These are phyloP conservation scores for Cheiracanthium punctorium DNA, from an alignment of 2,888 invertebrate genomes.

Conservation along the genomic window DNA sequence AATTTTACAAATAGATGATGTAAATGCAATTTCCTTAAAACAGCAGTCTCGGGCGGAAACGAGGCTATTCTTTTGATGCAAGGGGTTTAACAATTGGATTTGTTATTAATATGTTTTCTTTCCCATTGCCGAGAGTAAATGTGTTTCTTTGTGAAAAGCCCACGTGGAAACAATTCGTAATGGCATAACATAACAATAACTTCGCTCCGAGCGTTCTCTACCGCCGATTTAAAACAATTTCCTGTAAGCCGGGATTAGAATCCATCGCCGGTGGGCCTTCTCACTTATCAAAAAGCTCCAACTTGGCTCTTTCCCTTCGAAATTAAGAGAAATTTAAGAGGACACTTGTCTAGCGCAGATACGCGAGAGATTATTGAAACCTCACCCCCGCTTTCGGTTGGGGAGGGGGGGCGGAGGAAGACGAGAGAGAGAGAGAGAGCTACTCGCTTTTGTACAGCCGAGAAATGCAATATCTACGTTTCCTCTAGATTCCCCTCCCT, in stretches of 20 bases:
- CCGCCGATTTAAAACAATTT: conserved; percentile 48
- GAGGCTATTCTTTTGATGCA: conserved; percentile 1
- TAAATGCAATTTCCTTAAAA: conserved; percentile 15
- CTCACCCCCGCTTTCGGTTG: conserved; percentile 24
- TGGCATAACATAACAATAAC: conserved; percentile 25
- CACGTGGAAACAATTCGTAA: conserved; percentile 25
- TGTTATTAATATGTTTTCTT: conserved; percentile 34
- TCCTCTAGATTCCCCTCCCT: conserved; percentile 8
- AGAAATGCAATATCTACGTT: conserved; percentile 56
- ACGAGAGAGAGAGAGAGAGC: not conserved
- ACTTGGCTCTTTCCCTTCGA: conserved; percentile 36
- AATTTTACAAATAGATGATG: conserved; percentile 12
- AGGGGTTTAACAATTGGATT: conserved; percentile 23
- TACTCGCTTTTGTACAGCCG: conserved; percentile 29
- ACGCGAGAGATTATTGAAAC: conserved; percentile 42
- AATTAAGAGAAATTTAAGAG: conserved; percentile 58
- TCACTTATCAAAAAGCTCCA: conserved; percentile 49
- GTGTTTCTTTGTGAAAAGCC: conserved; percentile 35
- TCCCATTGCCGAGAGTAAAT: not conserved
- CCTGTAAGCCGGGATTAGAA: conserved; percentile 36
- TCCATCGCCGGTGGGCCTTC: conserved; percentile 30
- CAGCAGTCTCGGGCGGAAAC: conserved; percentile 10
- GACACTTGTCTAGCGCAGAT: conserved; percentile 49
- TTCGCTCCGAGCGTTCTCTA: conserved; percentile 10
- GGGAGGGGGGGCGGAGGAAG: no score